Conservation (phyloP, 2,113 vertebrate genomes). For the Mionectes macconnelli region DNA sequence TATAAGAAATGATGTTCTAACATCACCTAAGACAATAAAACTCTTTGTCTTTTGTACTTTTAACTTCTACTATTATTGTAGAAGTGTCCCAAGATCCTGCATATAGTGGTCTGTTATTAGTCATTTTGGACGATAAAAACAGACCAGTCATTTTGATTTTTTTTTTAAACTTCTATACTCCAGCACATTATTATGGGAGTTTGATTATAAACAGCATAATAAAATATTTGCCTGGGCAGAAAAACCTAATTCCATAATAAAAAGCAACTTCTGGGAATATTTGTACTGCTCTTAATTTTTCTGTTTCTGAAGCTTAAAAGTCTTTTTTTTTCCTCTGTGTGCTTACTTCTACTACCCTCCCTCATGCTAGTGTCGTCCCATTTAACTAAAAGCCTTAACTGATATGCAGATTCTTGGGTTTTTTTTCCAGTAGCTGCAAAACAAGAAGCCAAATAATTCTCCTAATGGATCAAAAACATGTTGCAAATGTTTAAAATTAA, state of each 20-base stretch:
- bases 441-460: background rate
- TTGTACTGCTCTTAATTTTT: background rate
- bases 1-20: background rate
- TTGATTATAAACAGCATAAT: background rate
- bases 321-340: background rate
- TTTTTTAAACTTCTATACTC: background rate
- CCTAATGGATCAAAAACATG: background rate
- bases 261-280: background rate
- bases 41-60: background rate
- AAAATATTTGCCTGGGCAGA: background rate
- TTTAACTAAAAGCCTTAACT: background rate
- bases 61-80: constrained; percentile 6
- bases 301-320: background rate
- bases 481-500: background rate
- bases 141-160: background rate
- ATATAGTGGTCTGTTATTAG: background rate
- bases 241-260: constrained; percentile 12
- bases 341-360: background rate
- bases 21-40: background rate
- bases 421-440: background rate
- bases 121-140: background rate
- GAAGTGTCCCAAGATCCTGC: background rate
- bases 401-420: background rate
- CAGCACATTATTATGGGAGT: background rate
- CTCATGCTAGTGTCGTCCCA: background rate